phyloP scores from a whole-genome alignment of 2,797 vertebrate species.

The Artibeus jamaicensis region DNA sequence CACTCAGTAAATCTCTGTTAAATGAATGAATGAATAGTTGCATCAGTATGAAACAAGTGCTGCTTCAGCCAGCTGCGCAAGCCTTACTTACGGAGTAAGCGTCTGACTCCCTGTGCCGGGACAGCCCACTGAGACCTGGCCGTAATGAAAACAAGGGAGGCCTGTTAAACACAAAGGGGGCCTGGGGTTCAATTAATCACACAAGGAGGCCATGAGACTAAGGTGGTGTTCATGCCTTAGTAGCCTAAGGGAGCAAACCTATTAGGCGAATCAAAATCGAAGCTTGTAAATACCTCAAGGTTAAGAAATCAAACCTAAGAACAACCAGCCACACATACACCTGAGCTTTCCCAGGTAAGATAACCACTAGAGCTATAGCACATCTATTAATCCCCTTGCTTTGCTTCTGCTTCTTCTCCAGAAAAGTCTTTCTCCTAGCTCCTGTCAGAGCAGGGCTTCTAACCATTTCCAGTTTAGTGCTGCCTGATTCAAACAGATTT shows the following conservation, averaged over 20 bases:
- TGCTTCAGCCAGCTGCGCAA: background rate
- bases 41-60: background rate
- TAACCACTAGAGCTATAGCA: background rate
- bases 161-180: background rate
- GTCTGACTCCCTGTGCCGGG: background rate
- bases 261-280: background rate
- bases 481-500: background rate
- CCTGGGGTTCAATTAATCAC: background rate
- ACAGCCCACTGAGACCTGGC: background rate
- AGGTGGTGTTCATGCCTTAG: background rate
- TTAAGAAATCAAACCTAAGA: background rate
- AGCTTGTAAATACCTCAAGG: background rate
- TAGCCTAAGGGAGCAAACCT: background rate
- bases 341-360: background rate
- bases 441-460: background rate
- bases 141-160: background rate
- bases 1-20: background rate
- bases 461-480: background rate
- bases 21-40: background rate
- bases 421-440: background rate
- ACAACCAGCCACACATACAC: background rate
- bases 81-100: background rate
- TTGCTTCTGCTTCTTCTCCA: background rate
- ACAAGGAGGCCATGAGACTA: background rate
- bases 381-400: background rate